Evolutionary conservation across 2,113 vertebrate genomes (phyloP).

Genomic region (Morone saxatilis): DNA sequence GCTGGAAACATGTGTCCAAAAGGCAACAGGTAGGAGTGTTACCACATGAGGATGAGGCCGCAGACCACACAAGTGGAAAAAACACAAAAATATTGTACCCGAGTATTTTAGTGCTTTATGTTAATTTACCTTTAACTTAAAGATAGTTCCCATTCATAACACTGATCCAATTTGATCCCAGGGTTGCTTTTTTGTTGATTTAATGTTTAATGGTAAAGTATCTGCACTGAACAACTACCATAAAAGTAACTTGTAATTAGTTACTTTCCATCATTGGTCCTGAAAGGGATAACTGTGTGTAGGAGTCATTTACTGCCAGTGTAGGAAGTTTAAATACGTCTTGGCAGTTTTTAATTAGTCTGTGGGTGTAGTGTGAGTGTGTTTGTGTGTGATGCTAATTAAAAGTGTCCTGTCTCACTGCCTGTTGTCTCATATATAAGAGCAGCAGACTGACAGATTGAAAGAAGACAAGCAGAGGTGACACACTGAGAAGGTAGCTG

Average conservation of each 20-base stretch:
- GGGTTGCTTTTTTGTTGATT: background rate
- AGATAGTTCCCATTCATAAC: background rate
- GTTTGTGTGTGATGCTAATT: conserved; percentile 53
- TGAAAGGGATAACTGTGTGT: conserved; percentile 28
- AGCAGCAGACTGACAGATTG: background rate
- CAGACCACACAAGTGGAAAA: conserved; percentile 1
- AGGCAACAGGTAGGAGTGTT: conserved; percentile 34
- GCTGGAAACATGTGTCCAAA: conserved; percentile 3
- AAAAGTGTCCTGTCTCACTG: conserved; percentile 52
- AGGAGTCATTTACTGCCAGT: conserved; percentile 58
- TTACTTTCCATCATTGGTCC: conserved; percentile 3
- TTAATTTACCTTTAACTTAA: background rate
- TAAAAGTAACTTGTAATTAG: conserved; percentile 1
- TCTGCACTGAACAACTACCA: background rate
- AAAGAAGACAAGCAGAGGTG: conserved; percentile 21
- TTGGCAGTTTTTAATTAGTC: conserved; percentile 54
- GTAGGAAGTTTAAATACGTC: conserved; percentile 51
- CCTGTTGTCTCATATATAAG: conserved; percentile 57
- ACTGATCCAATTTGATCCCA: background rate
- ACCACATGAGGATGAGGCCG: background rate
- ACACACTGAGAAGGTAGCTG: conserved; percentile 11
- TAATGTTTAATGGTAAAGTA: background rate
- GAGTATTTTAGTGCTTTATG: background rate
- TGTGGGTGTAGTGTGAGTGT: conserved; percentile 51
- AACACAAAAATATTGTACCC: background rate